Percentiles rank a stretch among this genome's conserved stretches.
Evolutionary conservation across 2,113 vertebrate species (phyloP).

Genomic region (Xiphorhynchus elegans): DNA sequence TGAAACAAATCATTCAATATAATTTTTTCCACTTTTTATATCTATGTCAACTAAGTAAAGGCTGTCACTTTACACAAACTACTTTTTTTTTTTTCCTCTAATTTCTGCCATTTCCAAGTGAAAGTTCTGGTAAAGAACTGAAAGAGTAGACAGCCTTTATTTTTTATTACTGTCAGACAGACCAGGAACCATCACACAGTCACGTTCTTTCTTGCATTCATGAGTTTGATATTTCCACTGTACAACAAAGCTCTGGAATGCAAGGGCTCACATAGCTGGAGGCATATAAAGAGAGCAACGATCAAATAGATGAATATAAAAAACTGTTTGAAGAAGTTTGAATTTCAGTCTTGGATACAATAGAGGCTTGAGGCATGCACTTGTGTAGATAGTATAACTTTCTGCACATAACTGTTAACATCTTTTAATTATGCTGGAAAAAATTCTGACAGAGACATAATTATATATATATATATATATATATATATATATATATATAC

Average conservation of each 20-base stretch:
- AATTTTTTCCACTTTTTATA: not conserved
- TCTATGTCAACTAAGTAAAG: not conserved
- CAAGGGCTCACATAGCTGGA: accelerated
- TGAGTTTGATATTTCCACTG: not conserved
- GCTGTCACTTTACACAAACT: not conserved
- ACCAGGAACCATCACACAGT: not conserved
- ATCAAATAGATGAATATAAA: not conserved
- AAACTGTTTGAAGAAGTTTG: not conserved
- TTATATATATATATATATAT: not conserved
- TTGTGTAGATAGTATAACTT: not conserved
- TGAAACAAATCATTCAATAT: not conserved
- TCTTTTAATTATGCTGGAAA: not conserved
- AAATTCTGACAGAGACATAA: not conserved
- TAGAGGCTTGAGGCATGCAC: not conserved
- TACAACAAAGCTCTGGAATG: not conserved
- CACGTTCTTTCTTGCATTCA: not conserved
- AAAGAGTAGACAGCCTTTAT: not conserved
- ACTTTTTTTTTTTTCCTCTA: not conserved
- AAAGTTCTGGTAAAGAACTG: not conserved
- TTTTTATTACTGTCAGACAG: not conserved
- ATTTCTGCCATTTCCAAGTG: not conserved
- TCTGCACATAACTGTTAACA: not conserved
- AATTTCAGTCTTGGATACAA: not conserved
- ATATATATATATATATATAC: not conserved
- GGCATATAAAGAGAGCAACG: not conserved